Evolutionary conservation across 2,797 vertebrate species (phyloP), one percentile per base, ranked within the genome.

Genomic region (Pogoniulus pusillus): DNA sequence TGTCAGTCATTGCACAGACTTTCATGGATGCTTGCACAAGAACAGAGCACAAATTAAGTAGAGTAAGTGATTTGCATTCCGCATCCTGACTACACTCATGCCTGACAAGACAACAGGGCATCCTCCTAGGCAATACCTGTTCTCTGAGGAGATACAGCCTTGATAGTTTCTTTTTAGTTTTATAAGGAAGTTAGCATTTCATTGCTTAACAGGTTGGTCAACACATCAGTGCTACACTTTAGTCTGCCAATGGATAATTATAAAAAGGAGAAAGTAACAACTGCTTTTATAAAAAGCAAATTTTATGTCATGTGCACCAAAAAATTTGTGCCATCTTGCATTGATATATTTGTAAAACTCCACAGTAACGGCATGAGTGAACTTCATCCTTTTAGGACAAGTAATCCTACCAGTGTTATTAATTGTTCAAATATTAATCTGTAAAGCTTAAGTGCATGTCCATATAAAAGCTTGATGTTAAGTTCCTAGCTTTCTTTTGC

Each of bases 11-110:
- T n/a, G 99, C 99, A 53, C 99, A 99, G 98, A 99, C 99, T 92
- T 99, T 99, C 98, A 99, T 99, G 99, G 99, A 99, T 54, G 99
- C 99, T 94, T 99, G 99, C 97, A 99, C 99, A 66, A 98, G 99
- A 98, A 99, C 98, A 12, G 99, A 99, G 96, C 99, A 99, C 98
- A 99, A 99, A 97, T 98, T 99, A 97, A 99, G 99, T 98, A 98
- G 99, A 91, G 99, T 99, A 96, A 98, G 99, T 97, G 73, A 82
- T 95, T 96, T 95, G 89, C 84, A 89, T 95, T 96, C 83, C 87
- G 70, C 73, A 89, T 77, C 72, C 80, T 76, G 82, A 72, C 75
- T 85, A 22, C 12, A 5, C 62, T 90, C 62, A 87, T 63, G 82
- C 64, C 91, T 90, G 86, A 89, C 6, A 41, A 91, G 77, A 87